phyloP scores from a whole-genome alignment of 2,113 vertebrate genomes.

The Chaetorhynchus papuensis region DNA sequence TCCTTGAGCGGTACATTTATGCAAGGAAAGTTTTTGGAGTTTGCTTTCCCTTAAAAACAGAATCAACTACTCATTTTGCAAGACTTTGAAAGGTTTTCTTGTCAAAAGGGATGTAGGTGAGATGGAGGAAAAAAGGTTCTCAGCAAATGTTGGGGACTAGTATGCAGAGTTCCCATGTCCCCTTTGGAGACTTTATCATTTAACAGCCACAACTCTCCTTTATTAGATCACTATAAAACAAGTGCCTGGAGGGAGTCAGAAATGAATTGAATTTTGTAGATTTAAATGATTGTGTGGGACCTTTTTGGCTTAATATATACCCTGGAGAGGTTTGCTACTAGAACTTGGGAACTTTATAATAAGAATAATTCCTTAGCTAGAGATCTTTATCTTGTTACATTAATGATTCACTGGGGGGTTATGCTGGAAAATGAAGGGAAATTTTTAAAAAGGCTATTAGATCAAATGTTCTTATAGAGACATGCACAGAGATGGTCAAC shows the following conservation, averaged over 20 bases:
- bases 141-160: conserved; percentile 19
- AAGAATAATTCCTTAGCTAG: conserved; percentile 57
- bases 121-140: conserved; percentile 1
- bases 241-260: conserved; percentile 45
- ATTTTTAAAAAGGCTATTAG: conserved; percentile 21
- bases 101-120: background rate
- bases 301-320: conserved; percentile 56
- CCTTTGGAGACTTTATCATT: conserved; percentile 52
- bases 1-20: background rate
- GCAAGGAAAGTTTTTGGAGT: background rate
- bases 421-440: conserved; percentile 40
- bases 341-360: conserved; percentile 51
- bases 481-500: conserved; percentile 39
- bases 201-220: conserved; percentile 41
- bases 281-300: conserved; percentile 54
- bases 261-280: conserved; percentile 61
- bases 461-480: conserved; percentile 38
- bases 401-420: conserved; percentile 47
- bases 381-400: conserved; percentile 61
- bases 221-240: conserved; percentile 57
- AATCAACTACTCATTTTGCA: background rate
- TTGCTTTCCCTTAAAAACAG: background rate
- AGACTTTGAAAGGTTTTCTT: background rate
- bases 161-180: background rate
- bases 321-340: conserved; percentile 35